Evolutionary conservation across 2,888 invertebrate species (phyloP).

Genomic region (Sericinus montela): DNA sequence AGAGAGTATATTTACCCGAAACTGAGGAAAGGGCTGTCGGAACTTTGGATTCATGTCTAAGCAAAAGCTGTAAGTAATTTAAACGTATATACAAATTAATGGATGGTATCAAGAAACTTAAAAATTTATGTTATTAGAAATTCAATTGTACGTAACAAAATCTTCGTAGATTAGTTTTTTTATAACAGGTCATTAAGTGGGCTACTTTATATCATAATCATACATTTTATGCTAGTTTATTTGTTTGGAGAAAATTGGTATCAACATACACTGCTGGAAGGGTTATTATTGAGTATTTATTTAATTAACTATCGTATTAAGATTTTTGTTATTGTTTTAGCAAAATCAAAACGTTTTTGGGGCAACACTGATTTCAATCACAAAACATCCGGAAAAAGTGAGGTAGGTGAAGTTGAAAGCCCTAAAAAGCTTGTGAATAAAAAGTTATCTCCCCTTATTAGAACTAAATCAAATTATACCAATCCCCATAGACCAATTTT

Average conservation of each 20-base stretch:
- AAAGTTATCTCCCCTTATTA: conserved; percentile 52
- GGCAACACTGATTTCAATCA: conserved; percentile 35
- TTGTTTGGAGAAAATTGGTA: no score
- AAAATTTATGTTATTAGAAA: no score
- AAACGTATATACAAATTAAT: no score
- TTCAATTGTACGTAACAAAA: no score
- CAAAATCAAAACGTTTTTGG: conserved; percentile 29
- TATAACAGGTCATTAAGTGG: no score
- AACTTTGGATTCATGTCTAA: conserved; percentile 36
- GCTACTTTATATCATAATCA: no score
- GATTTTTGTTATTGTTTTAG: conserved; percentile 41
- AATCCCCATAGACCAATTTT: conserved; percentile 31
- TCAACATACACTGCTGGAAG: no score
- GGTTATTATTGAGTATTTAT: no score
- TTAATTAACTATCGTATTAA: no score
- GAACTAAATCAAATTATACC: conserved; percentile 42
- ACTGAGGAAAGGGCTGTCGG: conserved; percentile 52
- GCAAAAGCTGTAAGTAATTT: conserved; percentile 39
- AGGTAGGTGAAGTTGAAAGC: conserved; percentile 40
- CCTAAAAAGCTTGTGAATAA: conserved; percentile 35
- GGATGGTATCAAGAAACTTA: no score
- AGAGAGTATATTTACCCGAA: conserved; percentile 49
- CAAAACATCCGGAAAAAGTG: conserved; percentile 55
- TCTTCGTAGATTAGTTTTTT: no score
- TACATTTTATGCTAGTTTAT: no score